A percentile compares a stretch with the other conserved stretches of the same genome.
Evolutionary conservation across 2,797 vertebrate species (phyloP).

Genomic region (Cyclura pinguis): DNA sequence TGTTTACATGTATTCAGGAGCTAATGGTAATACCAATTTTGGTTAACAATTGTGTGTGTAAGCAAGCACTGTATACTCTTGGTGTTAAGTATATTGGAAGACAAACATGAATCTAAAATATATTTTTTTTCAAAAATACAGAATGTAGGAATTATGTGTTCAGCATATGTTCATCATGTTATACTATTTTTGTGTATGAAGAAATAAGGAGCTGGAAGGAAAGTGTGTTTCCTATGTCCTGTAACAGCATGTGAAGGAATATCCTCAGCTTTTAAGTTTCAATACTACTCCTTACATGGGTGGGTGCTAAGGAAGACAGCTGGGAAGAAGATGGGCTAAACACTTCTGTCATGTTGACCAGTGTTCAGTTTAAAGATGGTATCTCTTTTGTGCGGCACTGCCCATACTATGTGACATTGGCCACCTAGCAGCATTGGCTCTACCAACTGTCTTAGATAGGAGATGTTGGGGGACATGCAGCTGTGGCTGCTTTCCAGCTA

Average conservation of each 20-base stretch:
- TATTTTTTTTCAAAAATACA: background rate
- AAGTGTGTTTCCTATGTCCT: background rate
- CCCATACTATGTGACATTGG: background rate
- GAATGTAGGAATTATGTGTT: background rate
- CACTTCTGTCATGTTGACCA: background rate
- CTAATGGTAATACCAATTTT: background rate
- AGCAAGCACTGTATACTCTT: background rate
- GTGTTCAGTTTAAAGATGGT: background rate
- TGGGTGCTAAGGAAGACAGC: background rate
- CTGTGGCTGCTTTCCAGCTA: background rate
- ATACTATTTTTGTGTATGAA: background rate
- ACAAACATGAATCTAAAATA: background rate
- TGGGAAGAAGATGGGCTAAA: background rate
- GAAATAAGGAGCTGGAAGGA: background rate
- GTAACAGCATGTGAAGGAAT: background rate
- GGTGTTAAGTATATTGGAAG: background rate
- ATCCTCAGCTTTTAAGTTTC: background rate
- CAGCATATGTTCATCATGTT: no score
- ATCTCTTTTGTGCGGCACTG: background rate
- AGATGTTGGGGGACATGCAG: background rate
- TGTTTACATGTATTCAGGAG: background rate
- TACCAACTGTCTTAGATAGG: background rate
- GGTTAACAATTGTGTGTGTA: no score
- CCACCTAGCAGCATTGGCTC: background rate
- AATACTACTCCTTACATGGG: background rate